phyloP scores from a whole-genome alignment of 2,113 vertebrate species.

The Chelonoidis abingdonii region DNA sequence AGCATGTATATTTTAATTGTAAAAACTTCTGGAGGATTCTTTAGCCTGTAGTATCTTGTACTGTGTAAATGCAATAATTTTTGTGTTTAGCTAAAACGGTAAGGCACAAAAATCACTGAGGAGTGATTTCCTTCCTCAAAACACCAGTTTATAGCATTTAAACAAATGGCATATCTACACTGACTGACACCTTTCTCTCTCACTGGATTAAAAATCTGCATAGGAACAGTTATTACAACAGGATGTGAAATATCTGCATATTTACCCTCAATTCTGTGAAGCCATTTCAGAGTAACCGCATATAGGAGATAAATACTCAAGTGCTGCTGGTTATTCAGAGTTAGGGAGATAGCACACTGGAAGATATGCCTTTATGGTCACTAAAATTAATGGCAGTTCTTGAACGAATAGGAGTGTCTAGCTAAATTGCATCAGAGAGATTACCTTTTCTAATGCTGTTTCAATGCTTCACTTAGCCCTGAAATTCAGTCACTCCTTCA shows the following conservation, averaged over 20 bases:
- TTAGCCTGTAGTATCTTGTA: slow-evolving; percentile 4
- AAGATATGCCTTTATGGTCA: background rate
- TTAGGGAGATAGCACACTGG: too few relatives aligned
- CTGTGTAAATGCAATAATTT: background rate
- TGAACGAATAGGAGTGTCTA: background rate
- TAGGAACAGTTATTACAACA: background rate
- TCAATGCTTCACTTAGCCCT: background rate
- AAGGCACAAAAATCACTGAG: background rate
- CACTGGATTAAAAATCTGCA: slow-evolving; percentile 45
- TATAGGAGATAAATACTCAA: too few relatives aligned
- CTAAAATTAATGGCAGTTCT: background rate
- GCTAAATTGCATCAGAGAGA: background rate
- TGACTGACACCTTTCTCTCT: slow-evolving; percentile 32
- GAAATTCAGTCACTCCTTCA: too few relatives aligned
- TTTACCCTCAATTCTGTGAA: background rate
- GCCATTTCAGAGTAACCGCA: background rate
- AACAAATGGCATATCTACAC: background rate
- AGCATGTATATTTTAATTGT: slow-evolving; percentile 75
- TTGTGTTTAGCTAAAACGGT: background rate
- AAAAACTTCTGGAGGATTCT: slow-evolving; percentile 45
- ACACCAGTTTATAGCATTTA: slow-evolving; percentile 1
- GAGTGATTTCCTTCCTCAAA: slow-evolving; percentile 41
- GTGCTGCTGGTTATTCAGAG: background rate
- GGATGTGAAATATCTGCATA: too few relatives aligned
- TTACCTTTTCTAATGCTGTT: background rate